Evolutionary conservation across 92 coral and sea anemone species (phyloP).

Genomic region (Isaurus tuberculatus): DNA sequence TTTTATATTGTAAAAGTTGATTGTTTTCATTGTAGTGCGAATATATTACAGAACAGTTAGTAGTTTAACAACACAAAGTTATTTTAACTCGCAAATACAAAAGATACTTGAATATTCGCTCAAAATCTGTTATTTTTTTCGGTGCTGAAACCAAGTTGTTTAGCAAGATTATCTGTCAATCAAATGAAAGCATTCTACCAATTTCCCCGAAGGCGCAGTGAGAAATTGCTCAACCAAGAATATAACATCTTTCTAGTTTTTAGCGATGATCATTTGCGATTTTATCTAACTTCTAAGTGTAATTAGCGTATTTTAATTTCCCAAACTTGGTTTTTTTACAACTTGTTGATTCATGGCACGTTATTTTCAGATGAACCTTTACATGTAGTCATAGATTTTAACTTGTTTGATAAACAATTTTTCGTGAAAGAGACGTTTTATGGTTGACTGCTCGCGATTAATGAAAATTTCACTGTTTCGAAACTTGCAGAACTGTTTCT

Average conservation of each 20-base stretch:
- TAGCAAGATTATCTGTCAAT: background rate
- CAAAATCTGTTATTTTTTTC: background rate
- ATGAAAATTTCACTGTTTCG: slow-evolving; percentile 22
- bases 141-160: background rate
- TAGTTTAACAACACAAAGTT: background rate
- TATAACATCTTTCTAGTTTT: too few relatives aligned
- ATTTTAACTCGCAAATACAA: background rate
- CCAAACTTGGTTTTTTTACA: background rate
- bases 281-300: background rate
- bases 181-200: background rate
- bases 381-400: background rate
- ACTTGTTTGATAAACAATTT: background rate
- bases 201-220: background rate
- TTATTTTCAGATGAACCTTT: background rate
- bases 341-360: background rate
- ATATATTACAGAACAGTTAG: background rate
- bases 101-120: background rate
- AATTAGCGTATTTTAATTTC: background rate
- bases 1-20: background rate
- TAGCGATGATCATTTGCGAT: background rate
- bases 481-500: background rate
- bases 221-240: background rate
- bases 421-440: background rate
- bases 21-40: background rate
- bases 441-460: slow-evolving; percentile 14